A percentile compares a stretch with the other conserved stretches of the same genome.
Conservation (phyloP, 2,888 invertebrate genomes). For the Platycnemis pennipes region DNA sequence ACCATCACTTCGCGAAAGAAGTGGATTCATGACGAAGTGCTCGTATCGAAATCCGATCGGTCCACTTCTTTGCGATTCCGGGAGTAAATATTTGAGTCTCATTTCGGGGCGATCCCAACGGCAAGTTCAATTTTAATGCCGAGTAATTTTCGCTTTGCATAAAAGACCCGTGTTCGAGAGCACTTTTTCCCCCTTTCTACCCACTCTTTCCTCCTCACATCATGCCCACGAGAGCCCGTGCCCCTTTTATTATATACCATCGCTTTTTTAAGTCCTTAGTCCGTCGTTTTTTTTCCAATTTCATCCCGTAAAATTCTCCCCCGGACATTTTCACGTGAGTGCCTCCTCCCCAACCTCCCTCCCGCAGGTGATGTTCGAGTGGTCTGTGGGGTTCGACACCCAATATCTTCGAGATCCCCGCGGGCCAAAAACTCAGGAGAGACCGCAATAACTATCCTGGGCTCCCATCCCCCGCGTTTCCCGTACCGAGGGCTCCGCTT, state of each 20-base stretch:
- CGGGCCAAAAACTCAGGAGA: background rate
- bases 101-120: background rate
- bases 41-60: background rate
- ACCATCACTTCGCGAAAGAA: background rate
- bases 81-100: slow-evolving; percentile 25
- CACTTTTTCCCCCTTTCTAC: background rate
- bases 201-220: background rate
- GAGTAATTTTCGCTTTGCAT: slow-evolving; percentile 39
- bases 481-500: background rate
- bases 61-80: background rate
- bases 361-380: background rate
- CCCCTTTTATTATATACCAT: background rate
- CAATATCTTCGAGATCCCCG: background rate
- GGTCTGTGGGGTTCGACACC: background rate
- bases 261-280: background rate
- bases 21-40: background rate
- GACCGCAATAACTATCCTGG: background rate
- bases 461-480: background rate
- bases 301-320: background rate
- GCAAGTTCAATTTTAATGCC: background rate
- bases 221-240: background rate
- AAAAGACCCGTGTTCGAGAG: background rate
- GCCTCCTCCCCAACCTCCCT: background rate
- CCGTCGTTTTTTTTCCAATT: background rate
- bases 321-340: background rate